A percentile compares a stretch with the other conserved stretches of the same genome.
Conservation (phyloP, 2,797 vertebrate species). For the Pangasius djambal region DNA sequence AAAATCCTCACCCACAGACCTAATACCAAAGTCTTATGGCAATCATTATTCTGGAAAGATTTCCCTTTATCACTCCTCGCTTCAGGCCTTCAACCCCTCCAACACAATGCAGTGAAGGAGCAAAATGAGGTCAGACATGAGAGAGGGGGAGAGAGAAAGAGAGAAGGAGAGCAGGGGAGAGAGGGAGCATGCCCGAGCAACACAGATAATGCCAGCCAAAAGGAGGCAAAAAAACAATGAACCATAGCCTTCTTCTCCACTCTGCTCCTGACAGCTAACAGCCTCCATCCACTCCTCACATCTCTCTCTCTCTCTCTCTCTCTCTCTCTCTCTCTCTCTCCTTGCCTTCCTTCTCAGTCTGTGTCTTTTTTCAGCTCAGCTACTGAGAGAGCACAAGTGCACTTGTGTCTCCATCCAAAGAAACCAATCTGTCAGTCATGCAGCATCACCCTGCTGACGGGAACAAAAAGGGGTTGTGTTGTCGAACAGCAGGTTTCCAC, state of each 20-base stretch:
- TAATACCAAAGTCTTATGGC: slow-evolving; percentile 45
- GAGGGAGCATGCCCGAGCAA: neutral
- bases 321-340: slow-evolving; percentile 23
- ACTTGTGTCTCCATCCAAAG: slow-evolving; percentile 35
- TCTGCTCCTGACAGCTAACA: slow-evolving; percentile 34
- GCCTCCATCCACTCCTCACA: slow-evolving; percentile 28
- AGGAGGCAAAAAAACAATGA: slow-evolving; percentile 41
- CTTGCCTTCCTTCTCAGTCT: slow-evolving; percentile 15
- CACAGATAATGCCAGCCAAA: slow-evolving; percentile 26
- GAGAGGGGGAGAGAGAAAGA: slow-evolving; percentile 13
- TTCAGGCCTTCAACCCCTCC: slow-evolving; percentile 26
- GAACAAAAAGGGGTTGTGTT: slow-evolving; percentile 12
- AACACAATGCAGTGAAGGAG: slow-evolving; percentile 22
- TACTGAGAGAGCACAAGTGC: slow-evolving; percentile 42
- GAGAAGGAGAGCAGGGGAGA: slow-evolving; percentile 1
- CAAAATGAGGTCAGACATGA: slow-evolving; percentile 14
- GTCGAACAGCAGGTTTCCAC: slow-evolving; percentile 3
- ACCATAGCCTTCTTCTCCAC: slow-evolving; percentile 15
- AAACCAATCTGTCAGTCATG: slow-evolving; percentile 52
- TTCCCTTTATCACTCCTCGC: slow-evolving; percentile 17
- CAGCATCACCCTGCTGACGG: slow-evolving; percentile 13
- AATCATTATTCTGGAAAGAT: slow-evolving; percentile 36
- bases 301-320: slow-evolving; percentile 14
- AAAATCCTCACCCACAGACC: slow-evolving; percentile 47
- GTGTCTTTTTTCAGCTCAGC: slow-evolving; percentile 27